phyloP scores from a whole-genome alignment of 1,140 invertebrate genomes.

The Pseudomyrmex sp. region DNA sequence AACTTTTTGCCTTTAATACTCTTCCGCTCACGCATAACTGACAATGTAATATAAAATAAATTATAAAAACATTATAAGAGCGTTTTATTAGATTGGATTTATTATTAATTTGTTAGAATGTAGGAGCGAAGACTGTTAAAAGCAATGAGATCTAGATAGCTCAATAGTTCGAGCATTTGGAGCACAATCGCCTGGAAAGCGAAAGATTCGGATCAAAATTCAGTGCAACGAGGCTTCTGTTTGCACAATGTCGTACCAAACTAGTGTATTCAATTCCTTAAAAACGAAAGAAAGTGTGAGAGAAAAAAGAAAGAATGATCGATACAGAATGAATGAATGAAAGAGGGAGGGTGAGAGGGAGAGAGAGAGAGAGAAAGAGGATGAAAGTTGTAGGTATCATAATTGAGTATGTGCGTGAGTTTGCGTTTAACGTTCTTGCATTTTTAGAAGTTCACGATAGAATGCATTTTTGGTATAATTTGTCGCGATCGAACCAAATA shows the following conservation, averaged over 20 bases:
- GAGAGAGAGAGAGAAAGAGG: not conserved
- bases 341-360: constrained; percentile 36
- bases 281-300: not conserved
- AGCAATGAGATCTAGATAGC: too few relatives aligned
- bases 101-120: too few relatives aligned
- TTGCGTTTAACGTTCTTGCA: constrained; percentile 59
- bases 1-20: too few relatives aligned
- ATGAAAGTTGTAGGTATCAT: constrained; percentile 7
- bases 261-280: constrained; percentile 15
- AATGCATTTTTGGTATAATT: constrained; percentile 70
- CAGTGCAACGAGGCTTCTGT: not conserved
- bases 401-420: constrained; percentile 48
- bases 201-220: too few relatives aligned
- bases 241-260: constrained; percentile 6
- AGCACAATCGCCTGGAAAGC: too few relatives aligned
- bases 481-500: constrained; percentile 71
- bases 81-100: too few relatives aligned
- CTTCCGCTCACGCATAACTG: too few relatives aligned
- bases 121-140: too few relatives aligned
- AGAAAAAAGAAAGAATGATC: constrained; percentile 6
- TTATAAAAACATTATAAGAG: too few relatives aligned
- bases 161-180: too few relatives aligned
- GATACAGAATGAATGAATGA: constrained; percentile 30
- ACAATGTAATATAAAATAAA: too few relatives aligned
- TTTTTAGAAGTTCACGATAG: constrained; percentile 66